Evolutionary conservation across 1,140 invertebrate species (phyloP).

Genomic region (Chrysopa pallens): DNA sequence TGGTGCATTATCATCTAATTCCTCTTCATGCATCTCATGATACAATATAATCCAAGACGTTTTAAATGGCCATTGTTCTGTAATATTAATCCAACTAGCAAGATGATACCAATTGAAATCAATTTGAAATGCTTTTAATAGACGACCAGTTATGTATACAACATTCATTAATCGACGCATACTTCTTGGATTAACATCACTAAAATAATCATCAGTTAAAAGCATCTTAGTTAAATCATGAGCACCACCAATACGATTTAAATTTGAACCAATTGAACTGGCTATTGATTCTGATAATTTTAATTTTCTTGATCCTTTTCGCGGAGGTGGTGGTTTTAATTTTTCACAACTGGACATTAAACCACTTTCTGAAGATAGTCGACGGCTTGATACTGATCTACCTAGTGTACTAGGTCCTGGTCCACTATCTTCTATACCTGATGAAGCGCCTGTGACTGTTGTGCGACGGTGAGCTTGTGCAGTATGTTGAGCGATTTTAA

Average conservation of each 20-base stretch:
- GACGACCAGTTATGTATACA: slow-evolving; percentile 84
- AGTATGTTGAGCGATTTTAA: slow-evolving; percentile 70
- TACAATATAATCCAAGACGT: slow-evolving; percentile 94
- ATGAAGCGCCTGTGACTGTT: slow-evolving; percentile 1
- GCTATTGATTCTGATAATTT: slow-evolving; percentile 74
- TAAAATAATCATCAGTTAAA: slow-evolving; percentile 88
- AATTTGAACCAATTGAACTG: slow-evolving; percentile 72
- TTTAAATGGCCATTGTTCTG: slow-evolving; percentile 96
- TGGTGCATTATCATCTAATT: slow-evolving; percentile 67
- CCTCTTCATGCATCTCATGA: slow-evolving; percentile 77
- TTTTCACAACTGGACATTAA: slow-evolving; percentile 62
- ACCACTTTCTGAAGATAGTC: slow-evolving; percentile 60
- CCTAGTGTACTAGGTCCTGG: slow-evolving; percentile 19
- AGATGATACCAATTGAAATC: slow-evolving; percentile 98
- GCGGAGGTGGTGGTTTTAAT: slow-evolving; percentile 25
- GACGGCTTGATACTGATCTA: slow-evolving; percentile 43
- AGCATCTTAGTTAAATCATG: slow-evolving; percentile 70
- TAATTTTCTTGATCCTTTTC: slow-evolving; percentile 45
- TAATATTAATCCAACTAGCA: slow-evolving; percentile 94
- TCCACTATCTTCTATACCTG: background rate
- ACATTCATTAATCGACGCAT: slow-evolving; percentile 96
- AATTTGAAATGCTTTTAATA: slow-evolving; percentile 94
- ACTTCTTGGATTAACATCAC: slow-evolving; percentile 91
- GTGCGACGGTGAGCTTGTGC: slow-evolving; percentile 27
- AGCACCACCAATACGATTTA: slow-evolving; percentile 52